Conservation (phyloP, 2,888 invertebrate species). For the Pinctada fucata region DNA sequence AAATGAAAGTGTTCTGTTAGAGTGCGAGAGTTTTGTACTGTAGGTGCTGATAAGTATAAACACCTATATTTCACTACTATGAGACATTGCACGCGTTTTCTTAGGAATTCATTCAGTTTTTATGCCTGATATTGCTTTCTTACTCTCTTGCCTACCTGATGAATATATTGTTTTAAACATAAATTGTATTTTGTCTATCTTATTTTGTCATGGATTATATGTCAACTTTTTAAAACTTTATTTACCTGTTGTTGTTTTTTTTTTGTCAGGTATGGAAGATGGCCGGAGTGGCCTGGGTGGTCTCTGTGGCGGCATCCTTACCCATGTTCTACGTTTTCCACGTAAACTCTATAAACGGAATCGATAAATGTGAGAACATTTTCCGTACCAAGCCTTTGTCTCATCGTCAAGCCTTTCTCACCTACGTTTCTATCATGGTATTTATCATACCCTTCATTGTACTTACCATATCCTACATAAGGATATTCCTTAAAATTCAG, state of each 20-base stretch:
- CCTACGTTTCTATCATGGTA: constrained; percentile 66
- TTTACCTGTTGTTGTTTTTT: background rate
- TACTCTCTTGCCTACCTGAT: too few species aligned
- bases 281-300: constrained; percentile 66
- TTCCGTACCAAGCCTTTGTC: constrained; percentile 65
- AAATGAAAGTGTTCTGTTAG: too few species aligned
- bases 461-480: constrained; percentile 69
- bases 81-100: too few species aligned
- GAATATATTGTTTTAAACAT: too few species aligned
- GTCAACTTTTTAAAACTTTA: background rate
- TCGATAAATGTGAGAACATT: constrained; percentile 69
- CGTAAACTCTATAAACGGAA: constrained; percentile 53
- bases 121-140: too few species aligned
- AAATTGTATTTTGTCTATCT: too few species aligned
- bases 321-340: constrained; percentile 71
- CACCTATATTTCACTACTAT: too few species aligned
- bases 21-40: too few species aligned
- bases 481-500: constrained; percentile 74
- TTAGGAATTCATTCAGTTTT: too few species aligned
- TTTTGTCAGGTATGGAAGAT: constrained; percentile 59
- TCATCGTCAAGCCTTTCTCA: constrained; percentile 69
- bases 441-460: constrained; percentile 72
- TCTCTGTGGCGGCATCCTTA: constrained; percentile 63
- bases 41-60: too few species aligned
- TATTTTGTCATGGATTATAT: too few species aligned